Evolutionary conservation across 2,888 invertebrate species (phyloP).

Genomic region (Apodemia duryi): DNA sequence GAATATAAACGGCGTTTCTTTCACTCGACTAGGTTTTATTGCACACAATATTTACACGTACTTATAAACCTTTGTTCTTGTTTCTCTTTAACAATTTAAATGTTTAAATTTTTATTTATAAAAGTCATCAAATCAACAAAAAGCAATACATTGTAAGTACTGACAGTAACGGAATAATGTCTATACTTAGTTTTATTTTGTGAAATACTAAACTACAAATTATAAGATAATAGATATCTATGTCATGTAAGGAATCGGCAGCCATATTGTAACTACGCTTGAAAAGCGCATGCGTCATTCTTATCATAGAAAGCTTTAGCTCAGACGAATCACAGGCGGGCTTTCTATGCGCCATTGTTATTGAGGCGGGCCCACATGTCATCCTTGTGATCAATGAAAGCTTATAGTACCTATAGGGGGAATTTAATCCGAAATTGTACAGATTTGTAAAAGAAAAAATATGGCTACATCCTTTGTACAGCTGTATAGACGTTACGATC

Average conservation of each 20-base stretch:
- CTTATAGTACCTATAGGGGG: slow-evolving; percentile 4
- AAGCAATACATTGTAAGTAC: no score
- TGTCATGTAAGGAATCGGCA: slow-evolving; percentile 19
- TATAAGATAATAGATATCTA: background rate
- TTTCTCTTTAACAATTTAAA: background rate
- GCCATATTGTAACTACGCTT: slow-evolving; percentile 48
- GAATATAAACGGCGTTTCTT: slow-evolving; percentile 31
- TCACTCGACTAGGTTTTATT: slow-evolving; percentile 22
- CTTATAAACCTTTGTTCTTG: slow-evolving; percentile 1
- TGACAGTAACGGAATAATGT: no score
- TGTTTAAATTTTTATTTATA: background rate
- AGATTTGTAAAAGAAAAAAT: background rate
- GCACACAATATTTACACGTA: slow-evolving; percentile 15
- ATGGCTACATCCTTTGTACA: background rate
- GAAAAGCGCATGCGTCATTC: slow-evolving; percentile 45
- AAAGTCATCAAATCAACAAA: no score
- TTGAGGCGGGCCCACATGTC: slow-evolving; percentile 53
- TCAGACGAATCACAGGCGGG: slow-evolving; percentile 50
- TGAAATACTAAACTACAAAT: background rate
- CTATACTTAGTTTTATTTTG: no score
- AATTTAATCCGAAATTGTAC: background rate
- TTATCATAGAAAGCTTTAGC: slow-evolving; percentile 46
- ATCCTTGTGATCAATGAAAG: slow-evolving; percentile 41
- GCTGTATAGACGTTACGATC: no score
- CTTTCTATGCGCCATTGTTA: slow-evolving; percentile 51